phyloP scores from a whole-genome alignment of 2,113 vertebrate species.

The Hystrix brachyura region DNA sequence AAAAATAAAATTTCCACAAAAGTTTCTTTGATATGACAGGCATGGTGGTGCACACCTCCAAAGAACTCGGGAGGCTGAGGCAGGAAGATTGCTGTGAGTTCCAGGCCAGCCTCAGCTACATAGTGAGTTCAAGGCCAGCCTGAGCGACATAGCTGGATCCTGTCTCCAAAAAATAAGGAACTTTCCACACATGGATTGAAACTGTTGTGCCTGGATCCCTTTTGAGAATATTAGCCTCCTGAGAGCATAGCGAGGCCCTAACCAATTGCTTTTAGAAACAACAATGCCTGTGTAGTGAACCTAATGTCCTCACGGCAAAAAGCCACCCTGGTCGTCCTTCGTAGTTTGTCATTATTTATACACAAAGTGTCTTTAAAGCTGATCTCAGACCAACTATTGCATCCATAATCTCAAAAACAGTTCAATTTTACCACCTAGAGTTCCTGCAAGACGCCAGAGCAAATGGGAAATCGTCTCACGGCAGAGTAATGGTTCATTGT shows the following conservation, averaged over 20 bases:
- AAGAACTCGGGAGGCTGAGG: neutral
- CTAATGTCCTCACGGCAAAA: neutral
- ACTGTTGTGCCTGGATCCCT: neutral
- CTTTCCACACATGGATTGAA: neutral
- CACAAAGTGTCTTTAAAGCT: conserved; percentile 69
- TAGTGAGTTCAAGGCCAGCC: neutral
- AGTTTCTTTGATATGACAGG: neutral
- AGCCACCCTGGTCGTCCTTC: neutral
- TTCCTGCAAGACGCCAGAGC: conserved; percentile 57
- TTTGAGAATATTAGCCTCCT: neutral
- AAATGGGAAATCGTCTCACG: conserved; percentile 32
- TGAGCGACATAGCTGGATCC: too few species aligned
- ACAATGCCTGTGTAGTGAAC: neutral
- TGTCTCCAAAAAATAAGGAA: neutral
- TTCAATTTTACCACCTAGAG: conserved; percentile 35
- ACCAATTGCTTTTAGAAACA: neutral
- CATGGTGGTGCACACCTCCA: neutral
- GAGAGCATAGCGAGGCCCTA: neutral
- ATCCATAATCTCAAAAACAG: conserved; percentile 22
- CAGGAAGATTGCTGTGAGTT: neutral
- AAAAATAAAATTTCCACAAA: neutral
- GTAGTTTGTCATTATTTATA: conserved; percentile 28
- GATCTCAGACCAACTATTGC: conserved; percentile 49
- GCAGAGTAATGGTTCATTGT: neutral
- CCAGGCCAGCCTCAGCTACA: neutral